A percentile compares a stretch with the other conserved stretches of the same genome.
Evolutionary conservation across 2,113 vertebrate species (phyloP).

Genomic region (Bujurquina vittata): DNA sequence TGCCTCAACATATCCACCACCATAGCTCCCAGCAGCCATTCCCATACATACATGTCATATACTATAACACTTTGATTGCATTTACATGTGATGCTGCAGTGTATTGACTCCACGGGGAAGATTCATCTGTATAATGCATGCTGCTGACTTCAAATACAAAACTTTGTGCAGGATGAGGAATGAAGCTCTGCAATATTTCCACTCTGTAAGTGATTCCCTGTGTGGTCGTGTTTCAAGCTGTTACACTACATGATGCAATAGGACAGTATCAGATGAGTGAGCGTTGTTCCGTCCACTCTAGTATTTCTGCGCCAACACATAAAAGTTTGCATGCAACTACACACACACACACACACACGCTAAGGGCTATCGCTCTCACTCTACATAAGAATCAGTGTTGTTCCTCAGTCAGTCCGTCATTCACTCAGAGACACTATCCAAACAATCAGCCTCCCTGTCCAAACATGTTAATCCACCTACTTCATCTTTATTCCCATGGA

Average conservation of each 20-base stretch:
- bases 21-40: background rate
- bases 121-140: background rate
- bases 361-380: conserved; percentile 28
- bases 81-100: conserved; percentile 16
- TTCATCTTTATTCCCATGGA: conserved; percentile 67
- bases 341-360: background rate
- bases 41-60: background rate
- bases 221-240: conserved; percentile 37
- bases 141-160: conserved; percentile 13
- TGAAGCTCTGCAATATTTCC: background rate
- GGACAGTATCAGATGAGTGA: conserved; percentile 13
- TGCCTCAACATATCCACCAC: background rate
- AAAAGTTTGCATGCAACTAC: background rate
- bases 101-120: conserved; percentile 4
- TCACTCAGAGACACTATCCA: conserved; percentile 58
- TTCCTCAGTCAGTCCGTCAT: conserved; percentile 52
- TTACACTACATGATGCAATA: conserved; percentile 28
- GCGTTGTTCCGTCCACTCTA: background rate
- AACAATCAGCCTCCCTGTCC: conserved; percentile 74
- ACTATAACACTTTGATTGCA: background rate
- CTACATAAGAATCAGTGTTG: conserved; percentile 54
- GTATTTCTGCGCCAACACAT: background rate
- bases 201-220: conserved; percentile 1
- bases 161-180: background rate
- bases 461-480: conserved; percentile 78